Conservation (phyloP, 2,113 vertebrate genomes). For the Psammodynastes pulverulentus region DNA sequence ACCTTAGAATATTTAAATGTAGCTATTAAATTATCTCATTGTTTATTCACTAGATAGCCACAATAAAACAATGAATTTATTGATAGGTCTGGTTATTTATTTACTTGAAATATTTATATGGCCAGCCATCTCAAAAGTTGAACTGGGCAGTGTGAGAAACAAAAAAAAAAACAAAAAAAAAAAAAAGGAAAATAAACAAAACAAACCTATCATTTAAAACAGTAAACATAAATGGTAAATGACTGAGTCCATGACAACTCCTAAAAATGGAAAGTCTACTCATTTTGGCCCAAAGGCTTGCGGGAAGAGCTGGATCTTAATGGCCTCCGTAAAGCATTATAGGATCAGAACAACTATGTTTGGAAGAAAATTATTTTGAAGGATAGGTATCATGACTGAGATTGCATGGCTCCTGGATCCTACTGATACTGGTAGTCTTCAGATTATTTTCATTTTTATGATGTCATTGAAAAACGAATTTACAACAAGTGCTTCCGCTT, state of each 20-base stretch:
- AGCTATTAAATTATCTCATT: not conserved
- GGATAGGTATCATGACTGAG: not conserved
- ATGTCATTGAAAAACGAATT: not conserved
- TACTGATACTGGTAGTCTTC: not conserved
- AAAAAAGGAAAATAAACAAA: not conserved
- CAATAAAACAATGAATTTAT: not conserved
- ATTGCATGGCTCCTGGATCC: not conserved
- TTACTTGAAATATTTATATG: not conserved
- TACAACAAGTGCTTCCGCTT: not conserved
- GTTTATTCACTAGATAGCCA: not conserved
- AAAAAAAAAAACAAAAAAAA: not conserved
- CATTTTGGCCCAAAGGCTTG: not conserved
- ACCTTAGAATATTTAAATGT: not conserved
- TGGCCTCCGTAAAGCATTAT: not conserved
- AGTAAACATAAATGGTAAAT: not conserved
- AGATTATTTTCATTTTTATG: not conserved
- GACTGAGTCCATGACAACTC: not conserved
- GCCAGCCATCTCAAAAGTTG: not conserved
- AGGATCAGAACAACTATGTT: not conserved
- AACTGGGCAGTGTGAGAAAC: not conserved
- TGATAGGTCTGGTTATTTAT: not conserved
- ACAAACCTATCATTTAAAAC: not conserved
- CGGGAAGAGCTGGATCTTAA: not conserved
- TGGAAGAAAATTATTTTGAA: not conserved
- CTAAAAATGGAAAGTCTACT: not conserved